Percentiles rank a stretch among this genome's conserved stretches.
phyloP scores from a whole-genome alignment of 1,140 invertebrate genomes.

The Drosophila miranda region DNA sequence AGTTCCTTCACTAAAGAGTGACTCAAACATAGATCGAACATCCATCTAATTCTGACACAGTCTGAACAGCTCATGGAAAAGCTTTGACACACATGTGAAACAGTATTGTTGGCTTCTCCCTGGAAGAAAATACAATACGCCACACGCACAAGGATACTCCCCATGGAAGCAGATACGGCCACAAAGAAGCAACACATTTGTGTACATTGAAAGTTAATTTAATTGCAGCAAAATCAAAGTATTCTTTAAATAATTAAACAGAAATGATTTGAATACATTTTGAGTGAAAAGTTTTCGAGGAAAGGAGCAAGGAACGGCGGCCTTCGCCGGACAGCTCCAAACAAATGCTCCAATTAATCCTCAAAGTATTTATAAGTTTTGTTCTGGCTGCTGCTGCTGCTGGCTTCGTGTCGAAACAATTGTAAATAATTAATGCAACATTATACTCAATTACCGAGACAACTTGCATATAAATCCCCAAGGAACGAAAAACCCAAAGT shows the following conservation, averaged over 20 bases:
- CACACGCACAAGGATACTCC: too few relatives aligned
- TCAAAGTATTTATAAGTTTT: constrained; percentile 78
- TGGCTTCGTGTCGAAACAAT: constrained; percentile 62
- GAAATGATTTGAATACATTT: constrained; percentile 32
- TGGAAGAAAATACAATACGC: neutral
- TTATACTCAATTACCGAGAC: constrained; percentile 74
- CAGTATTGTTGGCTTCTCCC: neutral
- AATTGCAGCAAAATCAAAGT: neutral
- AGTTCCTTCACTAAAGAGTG: too few relatives aligned
- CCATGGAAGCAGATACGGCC: neutral
- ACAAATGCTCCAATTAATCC: constrained; percentile 69
- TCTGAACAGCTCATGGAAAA: too few relatives aligned
- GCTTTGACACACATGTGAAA: neutral
- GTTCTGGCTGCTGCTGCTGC: constrained; percentile 34
- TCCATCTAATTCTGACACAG: too few relatives aligned
- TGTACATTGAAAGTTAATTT: neutral
- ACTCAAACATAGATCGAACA: too few relatives aligned
- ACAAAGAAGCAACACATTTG: neutral
- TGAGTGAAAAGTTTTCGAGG: constrained; percentile 32
- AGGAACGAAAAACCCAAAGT: constrained; percentile 43
- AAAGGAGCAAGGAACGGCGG: constrained; percentile 33
- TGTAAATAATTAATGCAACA: constrained; percentile 81
- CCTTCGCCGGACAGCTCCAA: constrained; percentile 8
- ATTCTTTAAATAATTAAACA: constrained; percentile 19
- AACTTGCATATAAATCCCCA: constrained; percentile 68